These are phyloP conservation scores for Drosophila repletoides DNA, from an alignment of 1,140 invertebrate genomes.

Conservation along the genomic window DNA sequence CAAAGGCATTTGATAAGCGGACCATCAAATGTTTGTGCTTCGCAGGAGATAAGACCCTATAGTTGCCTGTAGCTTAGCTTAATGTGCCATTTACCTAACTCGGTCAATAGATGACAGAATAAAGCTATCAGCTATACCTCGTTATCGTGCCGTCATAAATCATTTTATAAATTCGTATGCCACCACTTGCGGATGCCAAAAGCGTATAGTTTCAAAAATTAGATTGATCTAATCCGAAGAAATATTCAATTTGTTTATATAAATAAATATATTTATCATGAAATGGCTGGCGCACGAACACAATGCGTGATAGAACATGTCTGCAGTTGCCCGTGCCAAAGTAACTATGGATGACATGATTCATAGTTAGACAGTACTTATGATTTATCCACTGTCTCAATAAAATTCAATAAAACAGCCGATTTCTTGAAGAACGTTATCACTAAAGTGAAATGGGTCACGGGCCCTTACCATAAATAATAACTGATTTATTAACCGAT, in stretches of 20 bases:
- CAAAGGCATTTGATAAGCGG: conserved; percentile 16
- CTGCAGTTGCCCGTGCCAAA: background rate
- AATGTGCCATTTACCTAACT: conserved; percentile 33
- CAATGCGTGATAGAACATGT: conserved; percentile 40
- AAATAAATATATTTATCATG: conserved; percentile 15
- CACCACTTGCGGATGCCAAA: conserved; percentile 5
- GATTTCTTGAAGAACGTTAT: too few species aligned
- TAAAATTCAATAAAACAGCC: background rate
- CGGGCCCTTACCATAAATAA: background rate
- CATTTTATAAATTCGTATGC: conserved; percentile 20
- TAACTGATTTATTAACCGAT: conserved; percentile 16
- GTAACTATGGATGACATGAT: background rate
- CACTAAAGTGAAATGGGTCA: too few species aligned
- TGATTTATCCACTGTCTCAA: background rate
- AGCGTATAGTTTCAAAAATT: conserved; percentile 18
- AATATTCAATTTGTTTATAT: conserved; percentile 31
- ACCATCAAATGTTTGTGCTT: conserved; percentile 4
- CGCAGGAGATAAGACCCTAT: background rate
- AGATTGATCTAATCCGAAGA: conserved; percentile 46
- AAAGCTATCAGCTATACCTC: conserved; percentile 12
- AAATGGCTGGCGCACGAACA: conserved; percentile 8
- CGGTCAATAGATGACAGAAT: conserved; percentile 35
- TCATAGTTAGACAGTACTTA: conserved; percentile 10
- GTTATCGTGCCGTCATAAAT: conserved; percentile 58
- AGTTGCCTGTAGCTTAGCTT: background rate